Conservation (phyloP, 2,113 vertebrate genomes). For the Antennarius striatus region DNA sequence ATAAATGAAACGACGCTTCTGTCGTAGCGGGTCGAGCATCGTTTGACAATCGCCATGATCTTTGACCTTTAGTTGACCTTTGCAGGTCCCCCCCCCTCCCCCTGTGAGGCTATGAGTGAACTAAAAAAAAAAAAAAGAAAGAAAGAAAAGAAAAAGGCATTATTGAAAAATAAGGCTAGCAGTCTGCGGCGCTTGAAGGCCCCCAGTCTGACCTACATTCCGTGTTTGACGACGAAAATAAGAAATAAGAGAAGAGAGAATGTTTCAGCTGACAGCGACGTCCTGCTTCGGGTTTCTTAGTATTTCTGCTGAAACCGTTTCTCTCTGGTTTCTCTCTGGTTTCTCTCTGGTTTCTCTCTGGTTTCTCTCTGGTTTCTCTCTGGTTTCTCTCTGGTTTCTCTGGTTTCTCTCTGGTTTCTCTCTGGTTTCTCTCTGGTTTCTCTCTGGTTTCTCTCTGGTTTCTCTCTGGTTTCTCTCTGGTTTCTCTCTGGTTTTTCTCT, state of each 20-base stretch:
- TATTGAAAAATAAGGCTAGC: constrained; percentile 80
- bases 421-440: constrained; percentile 32
- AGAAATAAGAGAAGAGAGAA: constrained; percentile 54
- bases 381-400: constrained; percentile 1
- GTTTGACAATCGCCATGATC: constrained; percentile 52
- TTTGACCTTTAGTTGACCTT: constrained; percentile 61
- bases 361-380: constrained; percentile 13
- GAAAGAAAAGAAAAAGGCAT: constrained; percentile 79
- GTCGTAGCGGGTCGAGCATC: too few relatives aligned
- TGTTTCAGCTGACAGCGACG: constrained; percentile 72
- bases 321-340: constrained; percentile 22
- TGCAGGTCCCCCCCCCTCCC: constrained; percentile 78
- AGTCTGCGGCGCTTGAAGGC: constrained; percentile 66
- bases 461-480: constrained; percentile 23
- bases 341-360: constrained; percentile 11
- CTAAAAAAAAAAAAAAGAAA: too few relatives aligned
- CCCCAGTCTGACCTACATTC: constrained; percentile 87
- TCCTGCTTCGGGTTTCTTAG: constrained; percentile 51
- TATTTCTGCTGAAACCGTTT: constrained; percentile 68
- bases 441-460: constrained; percentile 30
- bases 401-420: constrained; percentile 33
- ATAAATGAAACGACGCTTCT: too few relatives aligned
- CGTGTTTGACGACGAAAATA: constrained; percentile 68
- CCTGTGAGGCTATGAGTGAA: constrained; percentile 78
- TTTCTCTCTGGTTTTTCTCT: constrained; percentile 13